These are phyloP conservation scores for Eumaeus atala DNA, from an alignment of 1,140 invertebrate species.

Conservation along the genomic window DNA sequence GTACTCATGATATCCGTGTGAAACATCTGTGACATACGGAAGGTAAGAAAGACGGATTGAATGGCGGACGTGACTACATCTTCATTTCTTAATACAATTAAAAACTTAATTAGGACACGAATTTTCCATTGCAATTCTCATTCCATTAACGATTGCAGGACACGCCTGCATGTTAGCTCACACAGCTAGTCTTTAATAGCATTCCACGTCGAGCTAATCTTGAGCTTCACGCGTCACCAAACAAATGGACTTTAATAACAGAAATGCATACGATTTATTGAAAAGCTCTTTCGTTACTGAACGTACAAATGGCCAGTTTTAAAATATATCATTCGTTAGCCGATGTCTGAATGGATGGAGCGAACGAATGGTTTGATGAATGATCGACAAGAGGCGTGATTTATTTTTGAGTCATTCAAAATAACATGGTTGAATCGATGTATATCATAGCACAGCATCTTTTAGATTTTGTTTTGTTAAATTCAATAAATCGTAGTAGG, in stretches of 20 bases:
- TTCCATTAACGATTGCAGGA: too few species aligned
- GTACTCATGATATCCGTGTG: too few species aligned
- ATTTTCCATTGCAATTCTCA: too few species aligned
- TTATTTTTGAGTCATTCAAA: constrained; percentile 9
- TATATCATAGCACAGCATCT: too few species aligned
- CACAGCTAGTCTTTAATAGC: constrained; percentile 2
- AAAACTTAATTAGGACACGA: too few species aligned
- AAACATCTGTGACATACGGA: too few species aligned
- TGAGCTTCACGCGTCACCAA: not conserved
- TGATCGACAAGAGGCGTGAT: constrained; percentile 10
- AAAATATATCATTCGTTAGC: constrained; percentile 14
- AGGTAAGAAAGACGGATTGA: too few species aligned
- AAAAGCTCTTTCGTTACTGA: constrained; percentile 6
- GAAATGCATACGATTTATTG: constrained; percentile 7
- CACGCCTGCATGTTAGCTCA: too few species aligned
- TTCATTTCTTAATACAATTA: too few species aligned
- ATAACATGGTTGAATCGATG: not conserved
- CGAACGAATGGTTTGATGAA: constrained; percentile 17
- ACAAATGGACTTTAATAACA: constrained; percentile 5
- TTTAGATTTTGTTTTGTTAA: too few species aligned
- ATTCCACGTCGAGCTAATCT: constrained; percentile 1
- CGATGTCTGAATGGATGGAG: constrained; percentile 15
- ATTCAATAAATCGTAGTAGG: too few species aligned
- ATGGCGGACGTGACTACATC: too few species aligned
- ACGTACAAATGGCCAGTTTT: constrained; percentile 1